Percentiles rank a stretch among this genome's conserved stretches.
Conservation (phyloP, 2,113 vertebrate species). For the Ellobius talpinus region DNA sequence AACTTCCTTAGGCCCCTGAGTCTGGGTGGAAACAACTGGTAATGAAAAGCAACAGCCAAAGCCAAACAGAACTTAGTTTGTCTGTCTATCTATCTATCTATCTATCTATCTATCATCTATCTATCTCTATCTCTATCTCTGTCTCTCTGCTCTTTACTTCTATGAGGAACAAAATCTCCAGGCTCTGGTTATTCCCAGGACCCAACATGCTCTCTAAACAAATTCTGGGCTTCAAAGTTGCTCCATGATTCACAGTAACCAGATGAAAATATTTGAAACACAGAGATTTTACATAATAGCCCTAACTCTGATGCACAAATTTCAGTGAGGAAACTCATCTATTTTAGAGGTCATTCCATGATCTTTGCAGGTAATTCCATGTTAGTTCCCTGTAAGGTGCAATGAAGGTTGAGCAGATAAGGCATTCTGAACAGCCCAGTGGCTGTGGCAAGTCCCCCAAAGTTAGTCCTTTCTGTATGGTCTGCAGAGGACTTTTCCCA, state of each 20-base stretch:
- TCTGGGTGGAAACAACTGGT: not conserved
- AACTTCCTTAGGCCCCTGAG: not conserved
- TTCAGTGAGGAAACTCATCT: not conserved
- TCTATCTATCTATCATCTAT: not conserved
- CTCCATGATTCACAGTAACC: not conserved
- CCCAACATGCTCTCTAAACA: not conserved
- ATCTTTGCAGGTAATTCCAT: not conserved
- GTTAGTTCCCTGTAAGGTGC: not conserved
- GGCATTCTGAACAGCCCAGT: not conserved
- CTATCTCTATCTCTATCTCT: not conserved
- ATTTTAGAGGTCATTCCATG: not conserved
- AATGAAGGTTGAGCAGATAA: not conserved
- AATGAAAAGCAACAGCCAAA: conserved; percentile 31
- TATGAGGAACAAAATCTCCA: not conserved
- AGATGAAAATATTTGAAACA: not conserved
- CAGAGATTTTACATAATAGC: not conserved
- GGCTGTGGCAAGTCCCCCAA: not conserved
- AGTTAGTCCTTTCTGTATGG: not conserved
- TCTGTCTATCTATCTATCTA: not conserved
- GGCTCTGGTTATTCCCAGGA: not conserved
- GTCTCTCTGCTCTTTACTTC: not conserved
- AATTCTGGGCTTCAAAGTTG: not conserved
- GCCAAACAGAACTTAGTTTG: not conserved
- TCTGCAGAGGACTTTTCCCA: not conserved
- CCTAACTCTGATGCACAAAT: not conserved